phyloP scores from a whole-genome alignment of 2,113 vertebrate species.

The Siphamia tubifer region DNA sequence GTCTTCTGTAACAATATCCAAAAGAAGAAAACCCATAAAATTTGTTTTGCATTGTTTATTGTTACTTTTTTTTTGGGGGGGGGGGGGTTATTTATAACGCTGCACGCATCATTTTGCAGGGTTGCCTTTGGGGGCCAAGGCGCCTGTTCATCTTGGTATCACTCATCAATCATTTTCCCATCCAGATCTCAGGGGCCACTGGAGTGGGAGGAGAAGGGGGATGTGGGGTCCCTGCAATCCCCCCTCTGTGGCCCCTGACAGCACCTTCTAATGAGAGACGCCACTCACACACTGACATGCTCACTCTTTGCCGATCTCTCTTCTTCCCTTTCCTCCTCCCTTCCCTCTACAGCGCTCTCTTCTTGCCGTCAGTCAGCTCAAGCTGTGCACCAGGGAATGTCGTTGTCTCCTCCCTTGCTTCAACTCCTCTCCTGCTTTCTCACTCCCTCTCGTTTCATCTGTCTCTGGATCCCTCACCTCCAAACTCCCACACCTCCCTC shows the following conservation, averaged over 20 bases:
- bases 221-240: conserved; percentile 65
- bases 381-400: conserved; percentile 47
- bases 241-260: conserved; percentile 76
- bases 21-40: conserved; percentile 20
- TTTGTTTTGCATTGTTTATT: conserved; percentile 66
- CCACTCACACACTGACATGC: conserved; percentile 71
- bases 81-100: conserved; percentile 72
- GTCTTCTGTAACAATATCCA: conserved; percentile 18
- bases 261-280: conserved; percentile 83
- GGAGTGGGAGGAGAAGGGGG: conserved; percentile 41
- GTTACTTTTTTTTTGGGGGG: conserved; percentile 31
- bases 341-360: conserved; percentile 21
- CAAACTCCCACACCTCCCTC: conserved; percentile 46
- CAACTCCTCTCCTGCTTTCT: conserved; percentile 17
- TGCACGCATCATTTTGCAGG: conserved; percentile 76
- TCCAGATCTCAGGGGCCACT: conserved; percentile 72
- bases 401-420: conserved; percentile 56
- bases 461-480: conserved; percentile 59
- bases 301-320: conserved; percentile 54
- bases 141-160: conserved; percentile 79
- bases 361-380: conserved; percentile 57
- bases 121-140: conserved; percentile 66
- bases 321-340: conserved; percentile 41
- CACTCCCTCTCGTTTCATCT: conserved; percentile 52
- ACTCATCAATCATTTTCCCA: conserved; percentile 81